Conservation (phyloP, 2,113 vertebrate genomes). For the Columba janthina region DNA sequence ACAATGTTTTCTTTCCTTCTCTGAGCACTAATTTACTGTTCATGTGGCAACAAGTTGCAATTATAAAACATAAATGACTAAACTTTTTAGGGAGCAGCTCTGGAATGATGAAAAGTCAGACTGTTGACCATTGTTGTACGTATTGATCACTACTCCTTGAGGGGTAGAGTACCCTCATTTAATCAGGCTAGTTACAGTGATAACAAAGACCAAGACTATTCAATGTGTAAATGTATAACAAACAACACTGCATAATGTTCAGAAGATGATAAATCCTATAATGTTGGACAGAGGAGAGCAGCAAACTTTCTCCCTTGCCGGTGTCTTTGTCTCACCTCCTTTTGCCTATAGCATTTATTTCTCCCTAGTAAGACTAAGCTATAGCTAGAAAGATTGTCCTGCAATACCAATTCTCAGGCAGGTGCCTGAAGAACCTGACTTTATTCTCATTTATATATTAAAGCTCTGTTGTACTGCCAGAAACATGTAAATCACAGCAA, state of each 20-base stretch:
- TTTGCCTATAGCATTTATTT: neutral
- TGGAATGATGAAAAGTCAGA: neutral
- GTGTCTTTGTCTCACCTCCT: neutral
- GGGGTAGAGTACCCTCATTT: neutral
- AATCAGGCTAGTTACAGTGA: neutral
- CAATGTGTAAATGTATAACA: neutral
- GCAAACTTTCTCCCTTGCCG: neutral
- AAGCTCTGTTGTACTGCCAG: neutral
- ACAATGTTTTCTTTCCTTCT: neutral
- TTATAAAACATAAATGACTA: neutral
- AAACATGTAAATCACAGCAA: constrained; percentile 7
- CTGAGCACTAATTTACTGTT: constrained; percentile 26
- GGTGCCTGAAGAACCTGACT: neutral
- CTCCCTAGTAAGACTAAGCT: neutral
- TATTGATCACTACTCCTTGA: neutral
- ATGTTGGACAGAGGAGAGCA: neutral
- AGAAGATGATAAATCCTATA: neutral
- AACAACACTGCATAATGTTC: neutral
- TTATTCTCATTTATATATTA: neutral
- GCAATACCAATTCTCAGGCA: neutral
- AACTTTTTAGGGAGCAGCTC: neutral
- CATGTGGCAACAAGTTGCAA: neutral
- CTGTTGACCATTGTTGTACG: neutral
- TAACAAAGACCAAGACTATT: neutral
- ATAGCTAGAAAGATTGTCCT: neutral